Evolutionary conservation across 2,797 vertebrate species (phyloP), one percentile per base, ranked within the genome.

Genomic region (Lacerta bilineata): DNA sequence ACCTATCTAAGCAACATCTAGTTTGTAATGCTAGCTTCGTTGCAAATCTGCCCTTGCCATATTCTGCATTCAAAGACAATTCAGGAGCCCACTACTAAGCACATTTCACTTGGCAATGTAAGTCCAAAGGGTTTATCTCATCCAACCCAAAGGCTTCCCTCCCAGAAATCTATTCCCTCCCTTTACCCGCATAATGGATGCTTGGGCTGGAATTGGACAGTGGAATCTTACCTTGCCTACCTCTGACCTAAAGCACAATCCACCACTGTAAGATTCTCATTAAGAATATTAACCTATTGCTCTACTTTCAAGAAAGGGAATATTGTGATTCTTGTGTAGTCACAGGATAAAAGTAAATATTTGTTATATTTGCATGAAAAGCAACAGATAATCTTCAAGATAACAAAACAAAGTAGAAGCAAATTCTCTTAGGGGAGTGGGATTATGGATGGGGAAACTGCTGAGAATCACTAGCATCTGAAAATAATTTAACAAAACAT

Each of bases 401-500:
- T 97, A 97, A 96, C 94, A 95, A 95, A 74, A 96, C 33, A 94
- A 94, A 96, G 96, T 95, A 69, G 94, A 91, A 96, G 89, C 85
- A 90, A 95, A 96, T 94, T 96, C 94, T 95, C 94, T 93, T 88
- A 95, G 92, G 95, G 95, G 93, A 94, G 96, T 92, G 94, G 93
- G 95, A 96, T 97, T 97, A 97, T 39, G 17, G 95, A 90, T 89
- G 92, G 94, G 71, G 46, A 96, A 96, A 96, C 93, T 94, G 95
- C 95, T 96, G 95, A 96, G 95, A 96, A 97, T 96, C 95, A 95
- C 94, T 96, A 97, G 95, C 95, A 93, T 96, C 94, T 94, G 89
- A 96, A 96, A 96, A 95, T 95, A 94, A 97, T 97, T 97, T 97
- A 97, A 95, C 94, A 96, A 97, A 97, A 97, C 95, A 97, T 97